Base-by-base conservation (phyloP, 2,113 vertebrate genomes). In the Orientallactaga bullata region DNA sequence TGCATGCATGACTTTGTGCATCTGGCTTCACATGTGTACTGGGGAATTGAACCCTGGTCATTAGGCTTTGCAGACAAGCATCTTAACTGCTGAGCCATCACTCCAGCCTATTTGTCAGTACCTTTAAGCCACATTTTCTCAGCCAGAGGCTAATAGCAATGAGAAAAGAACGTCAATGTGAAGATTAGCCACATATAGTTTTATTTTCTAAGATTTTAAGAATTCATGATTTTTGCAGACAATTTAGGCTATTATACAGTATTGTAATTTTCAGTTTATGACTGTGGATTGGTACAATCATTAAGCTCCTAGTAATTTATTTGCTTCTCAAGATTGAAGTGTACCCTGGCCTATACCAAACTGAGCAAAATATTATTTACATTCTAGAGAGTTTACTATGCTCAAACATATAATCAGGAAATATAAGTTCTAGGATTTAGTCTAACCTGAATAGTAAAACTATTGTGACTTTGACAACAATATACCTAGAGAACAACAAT, bases 281-380 rank as follows among this genome's bases (percentile, higher is more conserved):
- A 30, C 55, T 85, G 35, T 85, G 7, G 3, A 65, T 61, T 79
- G 78, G 20, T 24, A 7, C 13, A 93, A 79, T 89, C 39, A 93
- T 68, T 92, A 28, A 84, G 39, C 26, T 24, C 51, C 23, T 89
- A 13, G 55, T 69, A 26, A 51, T 82, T 85, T 80, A 35, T 85
- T 92, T 80, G 11, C 76, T 93, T 92, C 69, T 74, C 79, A 32
- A 85, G 2, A 77, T 92, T 81, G 87, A 89, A 79, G 83, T 39
- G 23, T 95, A 72, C 69, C 61, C 12, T 90, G 21, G 20, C 10
- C 2, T 63, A 42, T 79, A 81, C 21, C 42, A 92, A 97, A 77
- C 15, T 68, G 10, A 92, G 3, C 4, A 85, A 89, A 90, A 72
- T 16, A 83, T 51, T 87, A 26, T 51, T 83, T 21, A 51, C 26